phyloP scores from a whole-genome alignment of 2,888 invertebrate genomes.

The Plebejus anna region DNA sequence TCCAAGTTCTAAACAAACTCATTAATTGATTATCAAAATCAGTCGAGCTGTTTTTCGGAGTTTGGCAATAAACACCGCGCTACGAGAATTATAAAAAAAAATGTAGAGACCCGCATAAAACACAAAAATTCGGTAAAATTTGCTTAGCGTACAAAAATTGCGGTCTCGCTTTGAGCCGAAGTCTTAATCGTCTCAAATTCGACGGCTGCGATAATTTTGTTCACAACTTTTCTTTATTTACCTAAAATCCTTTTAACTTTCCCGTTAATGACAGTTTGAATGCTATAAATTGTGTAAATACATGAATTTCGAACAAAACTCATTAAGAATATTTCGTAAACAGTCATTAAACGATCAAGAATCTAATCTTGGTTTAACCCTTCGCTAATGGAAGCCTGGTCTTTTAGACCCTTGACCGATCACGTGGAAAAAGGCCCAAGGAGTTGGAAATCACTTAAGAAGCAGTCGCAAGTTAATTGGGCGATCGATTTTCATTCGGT shows the following conservation, averaged over 20 bases:
- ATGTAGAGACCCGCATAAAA: neutral
- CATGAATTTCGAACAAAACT: conserved; percentile 2
- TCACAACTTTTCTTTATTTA: neutral
- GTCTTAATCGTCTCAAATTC: neutral
- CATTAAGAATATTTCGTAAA: conserved; percentile 22
- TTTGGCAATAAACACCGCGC: no score
- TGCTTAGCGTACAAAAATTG: neutral
- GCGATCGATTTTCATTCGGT: conserved; percentile 7
- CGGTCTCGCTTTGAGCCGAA: neutral
- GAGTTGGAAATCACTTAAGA: conserved; percentile 33
- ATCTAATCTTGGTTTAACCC: conserved; percentile 9
- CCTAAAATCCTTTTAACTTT: neutral
- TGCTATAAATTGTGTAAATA: conserved; percentile 5
- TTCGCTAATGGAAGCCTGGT: conserved; percentile 15
- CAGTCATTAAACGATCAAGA: conserved; percentile 18
- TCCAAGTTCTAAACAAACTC: no score
- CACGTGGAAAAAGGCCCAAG: conserved; percentile 18
- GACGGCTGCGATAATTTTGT: neutral
- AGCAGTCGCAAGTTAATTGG: conserved; percentile 31
- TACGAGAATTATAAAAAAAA: neutral
- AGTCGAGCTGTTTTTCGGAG: no score
- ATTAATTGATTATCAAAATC: no score
- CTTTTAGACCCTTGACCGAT: conserved; percentile 6
- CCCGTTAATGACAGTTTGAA: neutral
- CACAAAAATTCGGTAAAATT: neutral